These are phyloP conservation scores for Vultur gryphus DNA, from an alignment of 2,797 vertebrate species.

Conservation along the genomic window DNA sequence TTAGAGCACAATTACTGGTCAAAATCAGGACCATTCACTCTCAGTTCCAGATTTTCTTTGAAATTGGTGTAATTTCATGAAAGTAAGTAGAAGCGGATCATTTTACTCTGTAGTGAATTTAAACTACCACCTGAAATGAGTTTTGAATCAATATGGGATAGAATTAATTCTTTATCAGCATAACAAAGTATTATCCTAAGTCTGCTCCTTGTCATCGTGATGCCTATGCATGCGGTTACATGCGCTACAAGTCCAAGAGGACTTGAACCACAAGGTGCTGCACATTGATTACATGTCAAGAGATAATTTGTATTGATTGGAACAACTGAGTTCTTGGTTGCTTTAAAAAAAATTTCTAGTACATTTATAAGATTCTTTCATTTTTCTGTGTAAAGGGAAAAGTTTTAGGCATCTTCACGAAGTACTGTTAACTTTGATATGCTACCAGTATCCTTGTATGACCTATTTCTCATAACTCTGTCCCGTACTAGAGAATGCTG, in stretches of 20 bases:
- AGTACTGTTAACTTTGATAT: not conserved
- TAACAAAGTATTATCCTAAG: not conserved
- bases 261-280: not conserved
- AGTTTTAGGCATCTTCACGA: not conserved
- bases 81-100: not conserved
- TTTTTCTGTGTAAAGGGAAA: not conserved
- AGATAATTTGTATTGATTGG: not conserved
- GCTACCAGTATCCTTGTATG: not conserved
- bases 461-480: not conserved
- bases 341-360: not conserved
- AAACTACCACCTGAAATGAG: not conserved
- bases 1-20: constrained; percentile 18
- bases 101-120: not conserved
- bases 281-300: not conserved
- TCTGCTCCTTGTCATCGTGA: not conserved
- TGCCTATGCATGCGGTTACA: not conserved
- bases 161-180: not conserved
- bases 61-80: not conserved
- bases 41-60: not conserved
- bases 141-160: not conserved
- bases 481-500: not conserved
- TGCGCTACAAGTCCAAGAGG: not conserved
- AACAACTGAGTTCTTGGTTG: not conserved
- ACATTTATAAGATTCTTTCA: not conserved
- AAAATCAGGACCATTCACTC: constrained; percentile 40